Percentiles rank a stretch among this genome's conserved stretches.
Conservation (phyloP, 2,113 vertebrate genomes). For the Burhinus bistriatus region DNA sequence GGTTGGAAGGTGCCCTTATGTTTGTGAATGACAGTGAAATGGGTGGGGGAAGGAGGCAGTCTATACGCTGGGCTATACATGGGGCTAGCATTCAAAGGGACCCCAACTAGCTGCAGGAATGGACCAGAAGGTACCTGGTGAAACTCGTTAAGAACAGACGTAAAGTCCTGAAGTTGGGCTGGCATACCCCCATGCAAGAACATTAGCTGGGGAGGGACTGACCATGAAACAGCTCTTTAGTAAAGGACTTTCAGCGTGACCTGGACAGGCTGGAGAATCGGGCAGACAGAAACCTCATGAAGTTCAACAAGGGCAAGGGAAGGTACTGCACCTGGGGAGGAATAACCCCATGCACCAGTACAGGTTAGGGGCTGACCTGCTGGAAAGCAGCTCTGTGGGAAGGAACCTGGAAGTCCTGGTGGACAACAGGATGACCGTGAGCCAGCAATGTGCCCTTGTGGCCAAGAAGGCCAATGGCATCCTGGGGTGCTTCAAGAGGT, state of each 20-base stretch:
- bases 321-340: too few species aligned
- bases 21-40: not conserved
- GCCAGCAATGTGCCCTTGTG: too few species aligned
- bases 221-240: not conserved
- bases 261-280: too few species aligned
- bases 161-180: not conserved
- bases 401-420: too few species aligned
- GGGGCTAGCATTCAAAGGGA: not conserved
- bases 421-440: too few species aligned
- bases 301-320: too few species aligned
- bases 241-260: not conserved
- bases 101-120: not conserved
- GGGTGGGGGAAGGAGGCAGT: not conserved
- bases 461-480: too few species aligned
- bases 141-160: not conserved
- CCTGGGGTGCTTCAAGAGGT: too few species aligned
- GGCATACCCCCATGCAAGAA: not conserved
- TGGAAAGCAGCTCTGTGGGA: too few species aligned
- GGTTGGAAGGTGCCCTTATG: not conserved
- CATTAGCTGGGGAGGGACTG: not conserved
- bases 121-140: not conserved
- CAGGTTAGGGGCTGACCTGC: too few species aligned
- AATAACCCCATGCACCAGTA: too few species aligned
- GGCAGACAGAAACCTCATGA: too few species aligned
- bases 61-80: accelerated